Conservation (phyloP, 92 coral and sea anemone species). For the Palythoa grandiflora region DNA sequence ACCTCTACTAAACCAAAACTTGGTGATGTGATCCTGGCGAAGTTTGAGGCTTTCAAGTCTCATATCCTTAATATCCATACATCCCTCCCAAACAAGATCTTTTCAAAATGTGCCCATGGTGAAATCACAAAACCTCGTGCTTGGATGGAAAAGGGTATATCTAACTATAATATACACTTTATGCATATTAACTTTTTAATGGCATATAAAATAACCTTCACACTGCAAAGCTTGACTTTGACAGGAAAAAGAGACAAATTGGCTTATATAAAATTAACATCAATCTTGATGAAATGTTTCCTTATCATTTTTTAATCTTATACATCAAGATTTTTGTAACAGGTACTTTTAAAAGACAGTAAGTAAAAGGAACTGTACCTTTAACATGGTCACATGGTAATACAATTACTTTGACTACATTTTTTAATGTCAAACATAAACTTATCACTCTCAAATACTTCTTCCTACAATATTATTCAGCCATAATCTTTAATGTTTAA, state of each 20-base stretch:
- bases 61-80: not conserved
- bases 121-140: not conserved
- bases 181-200: not conserved
- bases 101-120: constrained; percentile 1
- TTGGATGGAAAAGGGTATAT: not conserved
- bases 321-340: not conserved
- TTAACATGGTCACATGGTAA: not conserved
- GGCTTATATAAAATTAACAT: not conserved
- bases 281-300: not conserved
- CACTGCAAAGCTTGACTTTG: not conserved
- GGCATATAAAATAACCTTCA: not conserved
- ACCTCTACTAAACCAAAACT: constrained; percentile 17
- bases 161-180: not conserved
- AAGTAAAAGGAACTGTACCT: not conserved
- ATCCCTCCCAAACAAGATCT: constrained; percentile 12
- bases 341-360: not conserved
- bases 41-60: not conserved
- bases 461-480: not conserved
- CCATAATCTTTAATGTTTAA: not conserved
- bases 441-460: not conserved
- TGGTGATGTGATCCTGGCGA: constrained; percentile 16
- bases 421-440: not conserved
- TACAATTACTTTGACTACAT: not conserved
- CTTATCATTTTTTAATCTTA: not conserved
- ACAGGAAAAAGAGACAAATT: not conserved